phyloP scores from a whole-genome alignment of 2,888 invertebrate species.

The Timema cristinae region DNA sequence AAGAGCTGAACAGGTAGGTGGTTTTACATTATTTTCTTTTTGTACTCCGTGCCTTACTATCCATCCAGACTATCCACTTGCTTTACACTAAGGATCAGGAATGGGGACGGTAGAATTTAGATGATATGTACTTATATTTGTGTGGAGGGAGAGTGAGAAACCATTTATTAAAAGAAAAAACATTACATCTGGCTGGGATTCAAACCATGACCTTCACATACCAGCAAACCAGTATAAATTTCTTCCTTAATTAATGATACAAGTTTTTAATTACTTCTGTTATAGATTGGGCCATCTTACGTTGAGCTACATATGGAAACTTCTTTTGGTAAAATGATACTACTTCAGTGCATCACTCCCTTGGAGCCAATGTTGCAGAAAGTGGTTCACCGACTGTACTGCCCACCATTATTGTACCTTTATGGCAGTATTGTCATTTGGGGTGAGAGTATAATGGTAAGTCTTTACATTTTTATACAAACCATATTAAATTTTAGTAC shows the following conservation, averaged over 20 bases:
- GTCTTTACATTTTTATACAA: conserved; percentile 23
- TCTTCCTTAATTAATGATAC: background rate
- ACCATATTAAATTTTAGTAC: too few relatives aligned
- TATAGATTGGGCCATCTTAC: conserved; percentile 68
- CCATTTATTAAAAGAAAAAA: too few relatives aligned
- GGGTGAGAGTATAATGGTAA: conserved; percentile 67
- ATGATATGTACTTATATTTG: too few relatives aligned
- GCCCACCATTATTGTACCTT: conserved; percentile 56
- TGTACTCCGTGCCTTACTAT: too few relatives aligned
- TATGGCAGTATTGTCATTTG: conserved; percentile 62
- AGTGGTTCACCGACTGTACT: conserved; percentile 74
- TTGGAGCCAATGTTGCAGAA: conserved; percentile 70
- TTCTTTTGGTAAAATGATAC: conserved; percentile 56
- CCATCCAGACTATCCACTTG: too few relatives aligned
- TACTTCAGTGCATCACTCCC: conserved; percentile 76
- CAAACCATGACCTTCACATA: too few relatives aligned
- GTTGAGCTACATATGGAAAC: conserved; percentile 65
- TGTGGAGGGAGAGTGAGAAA: too few relatives aligned
- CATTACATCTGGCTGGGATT: too few relatives aligned
- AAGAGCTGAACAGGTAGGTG: conserved; percentile 58
- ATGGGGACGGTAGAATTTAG: too few relatives aligned
- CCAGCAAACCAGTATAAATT: too few relatives aligned
- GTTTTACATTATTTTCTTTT: too few relatives aligned
- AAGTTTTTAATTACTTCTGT: conserved; percentile 21
- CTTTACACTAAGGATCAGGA: too few relatives aligned